Conservation (phyloP, 2,113 vertebrate genomes). For the Pseudorasbora parva region DNA sequence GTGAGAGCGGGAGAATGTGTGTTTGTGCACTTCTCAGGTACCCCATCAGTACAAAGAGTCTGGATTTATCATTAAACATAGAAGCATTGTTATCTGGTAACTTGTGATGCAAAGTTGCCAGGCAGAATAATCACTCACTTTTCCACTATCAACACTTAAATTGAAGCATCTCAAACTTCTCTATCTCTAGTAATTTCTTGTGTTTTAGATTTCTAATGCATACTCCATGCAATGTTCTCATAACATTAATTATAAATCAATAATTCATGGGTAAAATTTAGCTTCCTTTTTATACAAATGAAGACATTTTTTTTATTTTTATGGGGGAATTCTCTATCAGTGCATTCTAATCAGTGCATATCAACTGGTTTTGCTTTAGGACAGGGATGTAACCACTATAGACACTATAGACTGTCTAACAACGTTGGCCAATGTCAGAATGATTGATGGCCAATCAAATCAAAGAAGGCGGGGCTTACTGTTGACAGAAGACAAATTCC, state of each 20-base stretch:
- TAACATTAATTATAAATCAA: not conserved
- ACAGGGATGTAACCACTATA: no score
- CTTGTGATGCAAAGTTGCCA: constrained; percentile 22
- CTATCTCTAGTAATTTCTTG: not conserved
- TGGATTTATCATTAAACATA: constrained; percentile 14
- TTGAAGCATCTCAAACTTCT: not conserved
- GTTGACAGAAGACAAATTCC: no score
- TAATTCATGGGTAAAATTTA: not conserved
- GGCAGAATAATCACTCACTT: constrained; percentile 8
- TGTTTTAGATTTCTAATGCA: not conserved
- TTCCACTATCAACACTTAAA: not conserved
- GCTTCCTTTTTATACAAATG: not conserved
- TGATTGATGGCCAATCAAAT: no score
- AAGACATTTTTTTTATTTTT: not conserved
- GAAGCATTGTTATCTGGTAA: constrained; percentile 18
- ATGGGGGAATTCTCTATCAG: no score
- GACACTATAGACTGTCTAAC: no score
- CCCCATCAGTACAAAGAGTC: constrained; percentile 28
- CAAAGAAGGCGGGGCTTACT: no score
- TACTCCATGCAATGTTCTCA: not conserved
- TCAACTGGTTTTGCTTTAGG: not conserved
- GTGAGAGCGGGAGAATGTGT: not conserved
- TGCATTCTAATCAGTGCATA: no score
- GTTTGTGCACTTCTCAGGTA: constrained; percentile 32
- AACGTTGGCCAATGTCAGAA: no score